phyloP scores from a whole-genome alignment of 2,113 vertebrate species.

The Orientallactaga bullata region DNA sequence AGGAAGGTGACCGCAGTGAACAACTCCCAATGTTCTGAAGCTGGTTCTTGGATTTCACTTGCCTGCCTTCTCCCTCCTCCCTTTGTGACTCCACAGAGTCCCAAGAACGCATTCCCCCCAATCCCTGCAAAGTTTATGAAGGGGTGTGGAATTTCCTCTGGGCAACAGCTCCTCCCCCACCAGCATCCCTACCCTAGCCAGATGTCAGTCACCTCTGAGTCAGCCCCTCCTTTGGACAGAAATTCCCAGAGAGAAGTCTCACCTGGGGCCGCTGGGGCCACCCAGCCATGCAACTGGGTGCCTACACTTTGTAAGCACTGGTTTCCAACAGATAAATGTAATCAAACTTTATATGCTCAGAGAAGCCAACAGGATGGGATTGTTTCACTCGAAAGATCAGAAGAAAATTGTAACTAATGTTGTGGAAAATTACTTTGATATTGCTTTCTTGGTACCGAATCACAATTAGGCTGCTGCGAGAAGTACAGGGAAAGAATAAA shows the following conservation, averaged over 20 bases:
- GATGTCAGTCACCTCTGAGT: background rate
- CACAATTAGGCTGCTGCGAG: constrained; percentile 90
- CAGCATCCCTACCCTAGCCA: constrained; percentile 15
- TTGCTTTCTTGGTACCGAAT: constrained; percentile 92
- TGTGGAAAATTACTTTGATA: constrained; percentile 94
- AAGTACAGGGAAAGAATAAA: constrained; percentile 87
- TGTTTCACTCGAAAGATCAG: constrained; percentile 92
- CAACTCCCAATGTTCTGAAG: fast-evolving
- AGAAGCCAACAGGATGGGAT: constrained; percentile 90
- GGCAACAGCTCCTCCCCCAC: background rate
- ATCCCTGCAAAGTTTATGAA: background rate
- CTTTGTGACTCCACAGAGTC: background rate
- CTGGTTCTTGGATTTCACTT: background rate
- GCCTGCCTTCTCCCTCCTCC: background rate
- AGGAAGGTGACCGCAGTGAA: background rate
- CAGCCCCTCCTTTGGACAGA: background rate
- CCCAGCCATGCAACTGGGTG: constrained; percentile 63
- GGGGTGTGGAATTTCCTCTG: constrained; percentile 25
- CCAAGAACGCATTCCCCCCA: background rate
- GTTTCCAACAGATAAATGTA: constrained; percentile 90
- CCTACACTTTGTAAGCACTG: constrained; percentile 83
- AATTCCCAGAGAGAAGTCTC: constrained; percentile 61
- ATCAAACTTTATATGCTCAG: constrained; percentile 90
- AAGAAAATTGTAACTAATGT: constrained; percentile 92
- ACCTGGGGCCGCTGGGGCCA: constrained; percentile 70